Evolutionary conservation across 1,140 invertebrate species (phyloP).

Genomic region (Leptinotarsa undecemlineata): DNA sequence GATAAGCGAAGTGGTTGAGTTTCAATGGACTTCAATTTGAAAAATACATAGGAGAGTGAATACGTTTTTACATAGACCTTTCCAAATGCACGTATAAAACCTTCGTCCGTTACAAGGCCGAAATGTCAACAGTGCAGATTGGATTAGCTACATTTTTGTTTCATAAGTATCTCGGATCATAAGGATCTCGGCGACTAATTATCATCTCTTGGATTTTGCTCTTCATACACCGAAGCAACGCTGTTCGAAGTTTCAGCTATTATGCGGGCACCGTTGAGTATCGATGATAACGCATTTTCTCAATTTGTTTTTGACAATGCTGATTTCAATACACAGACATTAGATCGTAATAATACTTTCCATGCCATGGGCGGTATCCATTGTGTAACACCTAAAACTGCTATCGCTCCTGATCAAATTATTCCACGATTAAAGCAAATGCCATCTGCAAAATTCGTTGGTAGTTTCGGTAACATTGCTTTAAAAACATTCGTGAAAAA

Average conservation of each 20-base stretch:
- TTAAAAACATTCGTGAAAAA: too few relatives aligned
- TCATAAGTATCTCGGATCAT: constrained; percentile 14
- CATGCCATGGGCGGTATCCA: constrained; percentile 45
- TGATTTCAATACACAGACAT: background rate
- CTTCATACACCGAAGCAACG: constrained; percentile 34
- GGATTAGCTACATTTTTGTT: constrained; percentile 20
- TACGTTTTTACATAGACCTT: background rate
- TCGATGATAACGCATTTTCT: constrained; percentile 10
- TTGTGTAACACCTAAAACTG: constrained; percentile 31
- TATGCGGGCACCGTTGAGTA: constrained; percentile 26
- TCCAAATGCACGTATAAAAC: background rate
- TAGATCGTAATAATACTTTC: constrained; percentile 31
- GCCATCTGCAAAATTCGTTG: background rate
- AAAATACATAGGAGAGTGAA: too few relatives aligned
- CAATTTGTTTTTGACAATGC: too few relatives aligned
- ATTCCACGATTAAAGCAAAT: background rate
- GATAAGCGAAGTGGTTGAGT: too few relatives aligned
- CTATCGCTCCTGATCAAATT: background rate
- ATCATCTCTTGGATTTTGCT: constrained; percentile 40
- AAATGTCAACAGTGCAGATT: background rate
- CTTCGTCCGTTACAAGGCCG: background rate
- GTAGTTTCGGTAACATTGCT: background rate
- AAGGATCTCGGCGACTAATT: constrained; percentile 17
- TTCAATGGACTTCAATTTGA: too few relatives aligned
- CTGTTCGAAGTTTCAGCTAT: constrained; percentile 39